Conservation (phyloP, 2,888 invertebrate species). For the Thumatha senex region DNA sequence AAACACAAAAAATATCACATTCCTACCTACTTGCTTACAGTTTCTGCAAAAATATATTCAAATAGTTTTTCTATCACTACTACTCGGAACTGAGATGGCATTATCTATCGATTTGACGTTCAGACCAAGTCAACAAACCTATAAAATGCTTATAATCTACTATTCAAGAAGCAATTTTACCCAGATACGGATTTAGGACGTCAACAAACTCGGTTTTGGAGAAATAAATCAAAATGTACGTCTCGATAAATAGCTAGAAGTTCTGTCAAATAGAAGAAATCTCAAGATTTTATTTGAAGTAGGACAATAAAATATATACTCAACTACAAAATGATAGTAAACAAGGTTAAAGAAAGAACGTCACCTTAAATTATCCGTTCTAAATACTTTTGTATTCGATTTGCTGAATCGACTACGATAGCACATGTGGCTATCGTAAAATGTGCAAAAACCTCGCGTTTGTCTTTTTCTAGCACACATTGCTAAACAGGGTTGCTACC, state of each 20-base stretch:
- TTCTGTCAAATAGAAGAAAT: constrained; percentile 16
- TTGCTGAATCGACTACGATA: constrained; percentile 37
- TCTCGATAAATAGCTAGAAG: constrained; percentile 30
- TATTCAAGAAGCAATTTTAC: constrained; percentile 23
- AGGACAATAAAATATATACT: constrained; percentile 26
- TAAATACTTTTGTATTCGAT: constrained; percentile 20
- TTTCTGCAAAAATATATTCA: neutral
- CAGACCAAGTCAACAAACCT: constrained; percentile 24
- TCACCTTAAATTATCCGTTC: constrained; percentile 47
- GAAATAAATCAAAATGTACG: constrained; percentile 34
- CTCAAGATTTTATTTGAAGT: constrained; percentile 15
- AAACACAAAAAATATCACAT: no score
- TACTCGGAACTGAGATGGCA: constrained; percentile 8
- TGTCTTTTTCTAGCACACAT: constrained; percentile 21
- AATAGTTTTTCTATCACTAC: neutral
- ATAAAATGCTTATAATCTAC: constrained; percentile 31
- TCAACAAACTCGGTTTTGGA: constrained; percentile 15
- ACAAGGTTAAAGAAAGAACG: constrained; percentile 42
- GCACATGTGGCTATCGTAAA: constrained; percentile 51
- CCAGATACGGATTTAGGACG: constrained; percentile 33
- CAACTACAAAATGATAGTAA: constrained; percentile 26
- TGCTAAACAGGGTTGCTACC: constrained; percentile 27
- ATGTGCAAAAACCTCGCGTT: constrained; percentile 28
- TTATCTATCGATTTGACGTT: constrained; percentile 18
- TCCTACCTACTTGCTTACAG: no score